Base-by-base conservation (phyloP, 2,113 vertebrate genomes). In the Aptenodytes forsteri region DNA sequence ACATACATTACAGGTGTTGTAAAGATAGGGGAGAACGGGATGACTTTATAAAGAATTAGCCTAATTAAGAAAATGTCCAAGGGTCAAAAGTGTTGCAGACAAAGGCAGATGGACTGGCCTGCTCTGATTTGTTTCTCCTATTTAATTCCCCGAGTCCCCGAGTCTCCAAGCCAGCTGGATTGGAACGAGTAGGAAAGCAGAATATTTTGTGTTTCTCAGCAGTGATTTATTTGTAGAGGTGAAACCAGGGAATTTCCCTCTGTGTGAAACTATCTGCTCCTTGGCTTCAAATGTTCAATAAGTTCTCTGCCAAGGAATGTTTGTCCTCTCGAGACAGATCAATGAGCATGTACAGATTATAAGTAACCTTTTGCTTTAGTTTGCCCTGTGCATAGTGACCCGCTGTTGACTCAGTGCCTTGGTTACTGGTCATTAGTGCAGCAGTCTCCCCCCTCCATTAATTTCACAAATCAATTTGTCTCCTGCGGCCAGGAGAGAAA, bases 161-260 rank as follows among this genome's bases (percentile, higher is more conserved):
- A n/a, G 79, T 84, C 81, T 96, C 95, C 58, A 85, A 72, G n/a
- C 93, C 91, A 96, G 89, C 78, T 96, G 95, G 87, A 81, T 58
- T 97, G 89, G 91, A 96, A 83, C 0, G 4, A 90, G 54, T 42
- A 93, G 71, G 75, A 91, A 73, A 82, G 94, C 64, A 93, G 94
- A 94, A 86, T 95, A 73, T 83, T 94, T 95, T 77, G 54, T 91
- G 91, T 72, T 94, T 78, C 75, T 91, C 54, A 86, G 87, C 44
- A 40, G 49, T 91, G 81, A 95, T 97, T 91, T 91, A 95, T 97
- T 96, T 83, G 93, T 82, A 87, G 89, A 96, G 96, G 91, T 97
- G 91, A 96, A 94, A 94, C 75, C 47, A 83, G 93, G 94, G 93
- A 93, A 90, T 97, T 97, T 95, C 56, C 40, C 61, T 89, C 44